Evolutionary conservation across 2,888 invertebrate genomes (phyloP).

Genomic region (Stenotaenia linearis): DNA sequence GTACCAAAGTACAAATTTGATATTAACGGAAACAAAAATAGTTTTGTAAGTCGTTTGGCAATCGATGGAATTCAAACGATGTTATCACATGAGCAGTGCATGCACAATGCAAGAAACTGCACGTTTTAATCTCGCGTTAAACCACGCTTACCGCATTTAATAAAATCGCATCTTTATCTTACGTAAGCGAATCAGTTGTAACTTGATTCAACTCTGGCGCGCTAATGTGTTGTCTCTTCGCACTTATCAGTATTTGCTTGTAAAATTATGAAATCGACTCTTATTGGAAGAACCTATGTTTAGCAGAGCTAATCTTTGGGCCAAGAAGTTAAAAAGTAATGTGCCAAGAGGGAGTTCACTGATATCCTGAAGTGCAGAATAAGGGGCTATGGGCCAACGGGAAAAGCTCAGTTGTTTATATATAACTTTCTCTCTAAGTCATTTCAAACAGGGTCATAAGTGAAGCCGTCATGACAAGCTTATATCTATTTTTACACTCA

Average conservation of each 20-base stretch:
- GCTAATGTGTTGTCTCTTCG: background rate
- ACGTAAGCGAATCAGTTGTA: background rate
- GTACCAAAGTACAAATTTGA: too few species aligned
- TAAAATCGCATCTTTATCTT: background rate
- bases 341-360: background rate
- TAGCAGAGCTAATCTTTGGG: background rate
- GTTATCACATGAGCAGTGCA: background rate
- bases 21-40: background rate
- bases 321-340: background rate
- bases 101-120: background rate
- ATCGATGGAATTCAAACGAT: background rate
- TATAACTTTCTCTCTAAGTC: background rate
- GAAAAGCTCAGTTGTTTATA: background rate
- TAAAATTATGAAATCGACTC: background rate
- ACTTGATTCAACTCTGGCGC: background rate
- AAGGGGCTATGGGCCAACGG: background rate
- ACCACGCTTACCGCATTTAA: background rate
- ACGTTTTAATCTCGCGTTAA: background rate
- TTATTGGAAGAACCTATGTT: background rate
- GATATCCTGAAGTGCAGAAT: background rate
- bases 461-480: background rate
- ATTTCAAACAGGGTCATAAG: background rate
- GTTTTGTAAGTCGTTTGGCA: background rate
- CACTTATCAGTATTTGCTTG: background rate
- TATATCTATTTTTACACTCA: background rate